These are phyloP conservation scores for Crotophaga sulcirostris DNA, from an alignment of 2,113 vertebrate genomes.

Conservation along the genomic window DNA sequence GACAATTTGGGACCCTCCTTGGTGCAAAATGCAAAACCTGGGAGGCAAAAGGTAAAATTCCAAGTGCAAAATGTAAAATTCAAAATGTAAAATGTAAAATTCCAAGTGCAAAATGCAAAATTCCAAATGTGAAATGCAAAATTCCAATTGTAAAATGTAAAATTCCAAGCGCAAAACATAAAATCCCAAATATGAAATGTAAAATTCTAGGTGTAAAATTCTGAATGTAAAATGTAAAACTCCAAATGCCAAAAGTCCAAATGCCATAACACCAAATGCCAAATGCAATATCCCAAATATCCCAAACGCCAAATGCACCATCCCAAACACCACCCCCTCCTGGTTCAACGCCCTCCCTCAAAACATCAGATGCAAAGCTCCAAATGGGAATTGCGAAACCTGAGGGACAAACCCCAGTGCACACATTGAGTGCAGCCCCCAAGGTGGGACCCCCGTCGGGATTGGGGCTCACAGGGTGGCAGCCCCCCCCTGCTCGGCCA, in stretches of 20 bases:
- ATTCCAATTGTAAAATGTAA: too few relatives aligned
- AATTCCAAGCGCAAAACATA: too few relatives aligned
- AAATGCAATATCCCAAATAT: neutral
- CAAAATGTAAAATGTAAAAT: neutral
- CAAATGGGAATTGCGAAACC: neutral
- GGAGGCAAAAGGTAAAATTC: neutral
- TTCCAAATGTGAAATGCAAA: too few relatives aligned
- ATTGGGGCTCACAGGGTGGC: too few relatives aligned
- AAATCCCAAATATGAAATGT: neutral
- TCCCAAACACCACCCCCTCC: neutral
- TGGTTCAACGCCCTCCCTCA: neutral
- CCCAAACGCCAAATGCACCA: neutral
- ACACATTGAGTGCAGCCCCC: neutral
- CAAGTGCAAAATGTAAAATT: neutral
- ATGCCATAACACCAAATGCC: neutral
- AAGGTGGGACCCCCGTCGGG: neutral
- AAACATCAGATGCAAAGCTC: neutral
- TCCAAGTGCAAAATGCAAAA: neutral
- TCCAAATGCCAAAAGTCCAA: too few relatives aligned
- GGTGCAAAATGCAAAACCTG: neutral
- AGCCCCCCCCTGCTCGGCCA: neutral
- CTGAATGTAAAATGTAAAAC: neutral
- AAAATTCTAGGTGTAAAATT: neutral
- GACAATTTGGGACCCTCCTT: fast-evolving
- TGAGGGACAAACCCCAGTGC: neutral